A percentile compares a stretch with the other conserved stretches of the same genome.
phyloP scores from a whole-genome alignment of 1,140 invertebrate genomes.

The Nilaparvata lugens region DNA sequence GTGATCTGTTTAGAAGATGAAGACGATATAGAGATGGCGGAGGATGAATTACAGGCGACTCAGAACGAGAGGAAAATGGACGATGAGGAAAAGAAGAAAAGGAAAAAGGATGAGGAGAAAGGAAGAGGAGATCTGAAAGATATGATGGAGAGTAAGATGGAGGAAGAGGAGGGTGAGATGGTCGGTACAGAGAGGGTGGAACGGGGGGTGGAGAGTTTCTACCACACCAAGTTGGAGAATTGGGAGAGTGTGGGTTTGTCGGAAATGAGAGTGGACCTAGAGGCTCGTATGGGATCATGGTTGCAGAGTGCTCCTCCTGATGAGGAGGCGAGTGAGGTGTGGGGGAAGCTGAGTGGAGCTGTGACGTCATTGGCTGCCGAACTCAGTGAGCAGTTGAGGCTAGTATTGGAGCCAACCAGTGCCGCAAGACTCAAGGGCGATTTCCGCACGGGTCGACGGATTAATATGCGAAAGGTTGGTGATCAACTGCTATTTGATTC shows the following conservation, averaged over 20 bases:
- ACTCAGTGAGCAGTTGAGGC: constrained; percentile 84
- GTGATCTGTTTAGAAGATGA: constrained; percentile 40
- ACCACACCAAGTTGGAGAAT: constrained; percentile 45
- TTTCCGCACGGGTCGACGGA: constrained; percentile 90
- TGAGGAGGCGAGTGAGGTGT: constrained; percentile 41
- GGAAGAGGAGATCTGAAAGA: constrained; percentile 21
- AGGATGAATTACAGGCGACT: not conserved
- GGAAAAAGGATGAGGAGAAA: constrained; percentile 10
- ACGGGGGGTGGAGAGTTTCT: constrained; percentile 58
- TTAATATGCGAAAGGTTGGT: constrained; percentile 92
- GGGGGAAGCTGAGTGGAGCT: constrained; percentile 46
- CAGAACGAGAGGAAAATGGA: not conserved
- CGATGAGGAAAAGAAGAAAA: constrained; percentile 15
- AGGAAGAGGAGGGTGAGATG: constrained; percentile 56
- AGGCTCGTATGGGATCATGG: constrained; percentile 16
- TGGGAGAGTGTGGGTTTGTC: constrained; percentile 10
- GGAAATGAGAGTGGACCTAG: constrained; percentile 22
- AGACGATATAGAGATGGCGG: not conserved
- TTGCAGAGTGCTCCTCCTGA: constrained; percentile 30
- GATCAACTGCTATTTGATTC: too few species aligned
- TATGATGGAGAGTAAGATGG: constrained; percentile 28
- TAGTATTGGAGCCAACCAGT: constrained; percentile 92
- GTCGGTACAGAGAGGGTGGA: constrained; percentile 55
- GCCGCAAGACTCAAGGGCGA: constrained; percentile 87
- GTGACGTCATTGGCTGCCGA: constrained; percentile 70